Conservation (phyloP, 2,888 invertebrate species). For the Cremastinae sp. region DNA sequence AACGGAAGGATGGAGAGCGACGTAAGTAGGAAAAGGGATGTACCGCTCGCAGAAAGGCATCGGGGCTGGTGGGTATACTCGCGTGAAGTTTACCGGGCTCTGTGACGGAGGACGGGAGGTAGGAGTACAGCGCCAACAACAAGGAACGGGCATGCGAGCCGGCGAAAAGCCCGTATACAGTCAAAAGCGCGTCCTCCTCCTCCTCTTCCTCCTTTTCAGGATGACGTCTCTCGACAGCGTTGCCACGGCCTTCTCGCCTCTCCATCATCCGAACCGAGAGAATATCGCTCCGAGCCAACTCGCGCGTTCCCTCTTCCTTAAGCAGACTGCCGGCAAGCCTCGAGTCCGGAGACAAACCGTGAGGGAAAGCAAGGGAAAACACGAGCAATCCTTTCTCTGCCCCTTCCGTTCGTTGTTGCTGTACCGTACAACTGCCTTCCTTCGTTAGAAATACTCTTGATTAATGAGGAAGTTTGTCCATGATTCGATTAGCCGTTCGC, state of each 20-base stretch:
- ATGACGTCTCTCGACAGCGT: constrained; percentile 36
- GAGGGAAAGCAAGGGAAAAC: constrained; percentile 30
- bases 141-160: constrained; percentile 33
- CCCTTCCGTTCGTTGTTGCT: constrained; percentile 21
- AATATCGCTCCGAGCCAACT: constrained; percentile 49
- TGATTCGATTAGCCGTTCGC: constrained; percentile 70
- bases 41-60: constrained; percentile 41
- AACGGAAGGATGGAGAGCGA: constrained; percentile 16
- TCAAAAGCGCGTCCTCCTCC: constrained; percentile 5
- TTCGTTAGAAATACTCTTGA: constrained; percentile 32
- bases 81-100: constrained; percentile 23
- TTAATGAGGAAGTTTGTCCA: constrained; percentile 60
- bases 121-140: not conserved
- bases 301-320: constrained; percentile 53
- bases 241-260: constrained; percentile 48
- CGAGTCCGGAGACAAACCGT: constrained; percentile 43
- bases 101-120: constrained; percentile 15
- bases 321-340: constrained; percentile 50
- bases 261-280: constrained; percentile 19
- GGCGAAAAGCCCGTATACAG: constrained; percentile 17
- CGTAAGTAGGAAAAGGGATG: constrained; percentile 17
- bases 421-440: constrained; percentile 26
- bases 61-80: constrained; percentile 10
- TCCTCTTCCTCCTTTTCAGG: constrained; percentile 4
- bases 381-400: constrained; percentile 2